These are phyloP conservation scores for Crotalus horridus DNA, from an alignment of 2,113 vertebrate genomes.

Conservation along the genomic window DNA sequence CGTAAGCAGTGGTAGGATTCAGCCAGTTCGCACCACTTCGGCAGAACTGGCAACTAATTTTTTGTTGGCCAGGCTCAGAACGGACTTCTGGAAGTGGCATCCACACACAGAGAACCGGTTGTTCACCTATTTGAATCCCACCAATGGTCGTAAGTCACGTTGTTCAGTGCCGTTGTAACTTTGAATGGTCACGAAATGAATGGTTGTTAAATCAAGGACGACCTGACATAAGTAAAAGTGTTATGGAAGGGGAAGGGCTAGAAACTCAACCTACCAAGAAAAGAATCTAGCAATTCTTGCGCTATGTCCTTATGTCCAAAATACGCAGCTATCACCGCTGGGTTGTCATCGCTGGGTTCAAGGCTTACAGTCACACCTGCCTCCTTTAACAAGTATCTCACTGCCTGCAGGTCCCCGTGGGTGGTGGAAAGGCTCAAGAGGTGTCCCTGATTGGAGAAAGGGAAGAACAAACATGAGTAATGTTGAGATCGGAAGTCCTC, in stretches of 20 bases:
- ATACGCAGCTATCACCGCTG: conserved; percentile 82
- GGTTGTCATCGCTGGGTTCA: conserved; percentile 80
- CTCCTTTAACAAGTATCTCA: conserved; percentile 82
- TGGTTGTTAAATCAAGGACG: neutral
- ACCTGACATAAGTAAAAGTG: neutral
- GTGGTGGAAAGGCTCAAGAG: conserved; percentile 79
- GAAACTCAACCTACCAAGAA: conserved; percentile 71
- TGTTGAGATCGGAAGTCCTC: neutral
- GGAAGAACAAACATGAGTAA: neutral
- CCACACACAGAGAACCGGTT: too few species aligned
- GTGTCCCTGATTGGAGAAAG: conserved; percentile 56
- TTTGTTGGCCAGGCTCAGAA: too few species aligned
- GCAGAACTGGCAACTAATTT: too few species aligned
- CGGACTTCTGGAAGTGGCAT: too few species aligned
- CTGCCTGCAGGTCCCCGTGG: conserved; percentile 78
- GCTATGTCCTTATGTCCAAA: conserved; percentile 78
- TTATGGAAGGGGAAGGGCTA: neutral
- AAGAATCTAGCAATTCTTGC: conserved; percentile 82
- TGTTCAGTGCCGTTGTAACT: neutral
- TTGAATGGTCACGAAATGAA: neutral
- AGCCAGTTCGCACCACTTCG: too few species aligned
- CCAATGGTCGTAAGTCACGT: neutral
- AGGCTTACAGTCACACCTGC: conserved; percentile 69
- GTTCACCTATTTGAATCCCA: too few species aligned
- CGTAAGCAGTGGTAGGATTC: neutral